These are phyloP conservation scores for Keiferia lycopersicella DNA, from an alignment of 2,888 invertebrate genomes.

Conservation along the genomic window DNA sequence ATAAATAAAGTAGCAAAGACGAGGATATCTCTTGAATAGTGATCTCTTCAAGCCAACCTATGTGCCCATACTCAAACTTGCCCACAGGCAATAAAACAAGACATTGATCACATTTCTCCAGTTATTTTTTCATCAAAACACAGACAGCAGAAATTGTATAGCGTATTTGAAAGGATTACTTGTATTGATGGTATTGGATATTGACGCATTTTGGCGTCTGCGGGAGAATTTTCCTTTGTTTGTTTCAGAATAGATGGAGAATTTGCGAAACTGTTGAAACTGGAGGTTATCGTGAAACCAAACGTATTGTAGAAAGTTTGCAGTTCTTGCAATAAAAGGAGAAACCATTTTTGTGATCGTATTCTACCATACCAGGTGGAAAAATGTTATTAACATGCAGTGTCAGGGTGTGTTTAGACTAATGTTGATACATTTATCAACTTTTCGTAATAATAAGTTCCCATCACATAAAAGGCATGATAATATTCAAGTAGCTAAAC, in stretches of 20 bases:
- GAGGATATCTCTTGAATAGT: too few species aligned
- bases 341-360: not conserved
- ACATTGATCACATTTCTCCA: not conserved
- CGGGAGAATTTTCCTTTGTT: conserved; percentile 2
- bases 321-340: not conserved
- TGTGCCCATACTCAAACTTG: too few species aligned
- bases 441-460: too few species aligned
- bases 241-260: conserved; percentile 5
- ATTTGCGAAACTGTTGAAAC: not conserved
- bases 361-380: not conserved
- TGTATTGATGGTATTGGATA: conserved; percentile 13
- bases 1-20: too few species aligned
- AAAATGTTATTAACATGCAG: too few species aligned
- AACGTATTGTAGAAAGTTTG: conserved; percentile 1
- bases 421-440: too few species aligned
- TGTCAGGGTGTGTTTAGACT: too few species aligned
- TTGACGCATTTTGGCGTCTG: conserved; percentile 16
- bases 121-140: not conserved
- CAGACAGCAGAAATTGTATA: conserved; percentile 8
- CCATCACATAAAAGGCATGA: too few species aligned
- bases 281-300: too few species aligned
- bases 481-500: too few species aligned
- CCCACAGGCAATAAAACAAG: not conserved
- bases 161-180: conserved; percentile 17
- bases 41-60: too few species aligned